Conservation (phyloP, 2,888 invertebrate genomes). For the Pimpla rufipes region DNA sequence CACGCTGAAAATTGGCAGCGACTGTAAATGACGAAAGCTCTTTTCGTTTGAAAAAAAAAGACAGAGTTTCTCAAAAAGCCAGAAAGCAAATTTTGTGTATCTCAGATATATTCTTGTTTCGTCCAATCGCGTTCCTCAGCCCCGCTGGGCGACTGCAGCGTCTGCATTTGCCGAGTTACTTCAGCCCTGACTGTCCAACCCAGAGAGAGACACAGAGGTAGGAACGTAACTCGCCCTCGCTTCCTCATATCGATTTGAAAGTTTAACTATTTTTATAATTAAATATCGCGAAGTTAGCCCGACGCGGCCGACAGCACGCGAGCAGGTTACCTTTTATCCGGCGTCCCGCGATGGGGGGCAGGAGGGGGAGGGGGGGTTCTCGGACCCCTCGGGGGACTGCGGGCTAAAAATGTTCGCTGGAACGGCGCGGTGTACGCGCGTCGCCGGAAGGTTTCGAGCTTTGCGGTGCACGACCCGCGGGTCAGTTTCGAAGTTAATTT, state of each 20-base stretch:
- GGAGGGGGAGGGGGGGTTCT: no score
- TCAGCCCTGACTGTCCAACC: no score
- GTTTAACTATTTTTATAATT: slow-evolving; percentile 83
- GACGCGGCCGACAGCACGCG: slow-evolving; percentile 50
- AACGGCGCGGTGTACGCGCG: slow-evolving; percentile 13
- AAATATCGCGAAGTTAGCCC: slow-evolving; percentile 81
- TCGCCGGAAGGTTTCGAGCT: slow-evolving; percentile 48
- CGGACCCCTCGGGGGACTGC: slow-evolving; percentile 25
- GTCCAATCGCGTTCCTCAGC: no score
- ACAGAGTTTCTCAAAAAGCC: background rate
- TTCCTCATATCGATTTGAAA: slow-evolving; percentile 81
- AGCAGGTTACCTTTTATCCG: slow-evolving; percentile 48
- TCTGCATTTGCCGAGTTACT: no score
- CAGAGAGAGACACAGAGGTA: background rate
- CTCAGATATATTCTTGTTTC: no score
- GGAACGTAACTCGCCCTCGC: slow-evolving; percentile 41
- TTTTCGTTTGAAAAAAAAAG: background rate
- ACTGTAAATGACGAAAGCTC: background rate
- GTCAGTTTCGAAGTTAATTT: slow-evolving; percentile 83
- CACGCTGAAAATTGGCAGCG: background rate
- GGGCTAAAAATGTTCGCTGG: slow-evolving; percentile 36
- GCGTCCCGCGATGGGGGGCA: slow-evolving; percentile 25
- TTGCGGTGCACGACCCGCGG: slow-evolving; percentile 60
- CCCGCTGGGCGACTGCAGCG: no score
- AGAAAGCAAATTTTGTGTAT: background rate